Conservation (phyloP, 2,113 vertebrate species). For the Mustela lutreola region DNA sequence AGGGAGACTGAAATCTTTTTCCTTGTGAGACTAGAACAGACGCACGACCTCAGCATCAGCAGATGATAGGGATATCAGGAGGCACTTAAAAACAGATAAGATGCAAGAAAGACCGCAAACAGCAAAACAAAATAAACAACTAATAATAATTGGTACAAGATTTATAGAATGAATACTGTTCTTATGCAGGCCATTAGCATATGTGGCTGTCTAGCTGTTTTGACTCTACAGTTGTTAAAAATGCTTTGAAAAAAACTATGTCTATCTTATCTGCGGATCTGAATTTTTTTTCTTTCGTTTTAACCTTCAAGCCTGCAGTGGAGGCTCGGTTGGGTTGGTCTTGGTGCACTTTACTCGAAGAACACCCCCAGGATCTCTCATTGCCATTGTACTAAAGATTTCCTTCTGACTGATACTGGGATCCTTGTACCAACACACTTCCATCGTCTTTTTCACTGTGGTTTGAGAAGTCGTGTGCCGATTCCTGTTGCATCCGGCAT, state of each 20-base stretch:
- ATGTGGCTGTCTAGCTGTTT: neutral
- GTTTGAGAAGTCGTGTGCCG: neutral
- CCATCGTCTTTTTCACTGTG: neutral
- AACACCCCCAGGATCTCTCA: neutral
- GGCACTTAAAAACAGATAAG: neutral
- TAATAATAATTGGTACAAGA: neutral
- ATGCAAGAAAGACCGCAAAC: neutral
- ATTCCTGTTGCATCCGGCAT: neutral
- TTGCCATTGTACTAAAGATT: neutral
- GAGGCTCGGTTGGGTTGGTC: neutral
- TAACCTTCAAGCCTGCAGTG: neutral
- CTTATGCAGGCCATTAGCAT: neutral
- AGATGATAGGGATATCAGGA: neutral
- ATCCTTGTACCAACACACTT: neutral
- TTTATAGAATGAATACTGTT: neutral
- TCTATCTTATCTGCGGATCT: neutral
- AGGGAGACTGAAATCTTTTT: neutral
- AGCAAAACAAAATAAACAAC: neutral
- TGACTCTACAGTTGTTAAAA: neutral
- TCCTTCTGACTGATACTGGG: conserved; percentile 8
- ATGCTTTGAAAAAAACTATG: neutral
- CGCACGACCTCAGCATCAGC: neutral
- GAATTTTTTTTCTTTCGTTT: neutral
- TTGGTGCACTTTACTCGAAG: neutral
- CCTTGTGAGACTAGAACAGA: neutral